Base-by-base conservation (phyloP, 2,888 invertebrate genomes). In the Diloba caeruleocephala region DNA sequence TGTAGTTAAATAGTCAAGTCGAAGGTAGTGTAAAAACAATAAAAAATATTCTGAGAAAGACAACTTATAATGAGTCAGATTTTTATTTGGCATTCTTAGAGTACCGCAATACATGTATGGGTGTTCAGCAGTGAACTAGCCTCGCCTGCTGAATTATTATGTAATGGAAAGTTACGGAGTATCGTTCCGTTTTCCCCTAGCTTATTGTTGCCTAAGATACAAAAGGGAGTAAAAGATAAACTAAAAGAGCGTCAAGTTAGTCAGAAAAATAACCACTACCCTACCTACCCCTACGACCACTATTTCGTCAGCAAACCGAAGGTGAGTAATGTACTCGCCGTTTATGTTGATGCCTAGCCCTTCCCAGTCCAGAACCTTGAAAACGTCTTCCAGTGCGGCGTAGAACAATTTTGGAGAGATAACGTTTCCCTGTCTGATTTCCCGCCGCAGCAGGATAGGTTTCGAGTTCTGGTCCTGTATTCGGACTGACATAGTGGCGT, bases 11-110 rank as follows among this genome's bases (percentile, higher is more conserved):
- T 9, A 25, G 23, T 13, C 25, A 25, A 14, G 37, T 25, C 1
- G 37, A 37, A 13, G 12, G 25, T 12, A 14, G 13, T 4, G 21
- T 34, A n/a, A 19, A 37, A 25, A 37, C 37, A 8, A 14, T 64
- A 1, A 70, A 66, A 64, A 62, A 42, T 10, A 54, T 66, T 2
- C 21, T 64, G n/a, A 57, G 48, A 37, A 67, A 71, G 37, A 41
- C 54, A 12, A 25, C 1, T 12, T 39, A 17, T 41, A 14, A 34
- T 26, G 10, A 6, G 4, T 12, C 13, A 2, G 37, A 37, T n/a
- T 37, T 25, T 37, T 2, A 14, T 9, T 25, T 37, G 3, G 25
- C 37, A 1, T 9, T 25, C 2, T 14, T 37, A n/a, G 37, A 34
- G 6, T 34, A 14, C 21, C 10, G 25, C 1, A 37, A 37, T n/a